Evolutionary conservation across 2,888 invertebrate species (phyloP).

Genomic region (Lasius platythorax): DNA sequence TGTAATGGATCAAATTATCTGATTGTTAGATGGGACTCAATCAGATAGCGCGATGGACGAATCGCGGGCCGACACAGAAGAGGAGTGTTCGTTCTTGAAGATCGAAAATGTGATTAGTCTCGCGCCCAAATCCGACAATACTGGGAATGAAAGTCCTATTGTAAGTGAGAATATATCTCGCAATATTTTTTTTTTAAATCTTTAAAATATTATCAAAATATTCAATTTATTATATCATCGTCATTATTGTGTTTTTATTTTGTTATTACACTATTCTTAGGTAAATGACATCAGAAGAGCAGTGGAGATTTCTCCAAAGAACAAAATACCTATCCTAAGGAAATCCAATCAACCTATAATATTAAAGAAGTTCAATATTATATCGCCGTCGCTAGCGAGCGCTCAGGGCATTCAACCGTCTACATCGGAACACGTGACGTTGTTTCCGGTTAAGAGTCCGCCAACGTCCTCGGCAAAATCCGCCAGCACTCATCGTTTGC

Average conservation of each 20-base stretch:
- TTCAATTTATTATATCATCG: background rate
- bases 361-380: constrained; percentile 75
- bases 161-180: constrained; percentile 62
- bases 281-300: constrained; percentile 80
- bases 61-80: constrained; percentile 70
- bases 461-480: constrained; percentile 36
- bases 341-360: constrained; percentile 76
- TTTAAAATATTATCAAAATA: background rate
- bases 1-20: background rate
- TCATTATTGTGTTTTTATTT: constrained; percentile 11
- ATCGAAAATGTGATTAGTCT: constrained; percentile 88
- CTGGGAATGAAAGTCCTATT: constrained; percentile 69
- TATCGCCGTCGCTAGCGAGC: constrained; percentile 9
- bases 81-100: constrained; percentile 82
- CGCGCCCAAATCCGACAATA: constrained; percentile 79
- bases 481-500: background rate
- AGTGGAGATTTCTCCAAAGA: constrained; percentile 77
- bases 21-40: constrained; percentile 52
- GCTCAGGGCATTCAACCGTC: constrained; percentile 27
- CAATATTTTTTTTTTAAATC: background rate
- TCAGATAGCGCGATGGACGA: constrained; percentile 37
- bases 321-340: constrained; percentile 78
- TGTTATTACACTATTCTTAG: constrained; percentile 61
- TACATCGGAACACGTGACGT: constrained; percentile 70
- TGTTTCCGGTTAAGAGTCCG: constrained; percentile 80